Base-by-base conservation (phyloP, 2,797 vertebrate genomes). In the Hydrolagus colliei region DNA sequence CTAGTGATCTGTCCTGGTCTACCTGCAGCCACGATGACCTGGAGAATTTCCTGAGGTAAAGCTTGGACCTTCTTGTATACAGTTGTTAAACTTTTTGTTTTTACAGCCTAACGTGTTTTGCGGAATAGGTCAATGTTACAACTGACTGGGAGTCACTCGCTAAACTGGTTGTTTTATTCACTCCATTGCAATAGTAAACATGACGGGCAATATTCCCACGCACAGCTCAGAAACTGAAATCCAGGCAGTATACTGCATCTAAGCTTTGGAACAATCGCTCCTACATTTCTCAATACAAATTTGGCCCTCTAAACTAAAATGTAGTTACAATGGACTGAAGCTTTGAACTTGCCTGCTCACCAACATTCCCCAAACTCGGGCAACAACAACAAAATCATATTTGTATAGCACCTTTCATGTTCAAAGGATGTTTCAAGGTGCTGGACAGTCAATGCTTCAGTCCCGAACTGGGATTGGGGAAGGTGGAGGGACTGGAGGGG, bases 1-100 rank as follows among this genome's bases (percentile, higher is more conserved):
- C 97, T 89, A 98, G 97, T 6, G 97, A 98, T 90, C 94, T 99
- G 13, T 96, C 96, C 73, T 99, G 98, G 98, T 99, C 98, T 22
- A 93, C 96, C 73, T 99, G 97, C 91, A 99, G 97, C 89, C 95
- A 95, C 0, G 95, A 96, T 0, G 97, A 98, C 92, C 93, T 99
- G 35, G 96, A 98, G 88, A 97, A 95, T 88, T 99, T 99, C 91
- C 94, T 99, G 87, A 97, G 96, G 98, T 99, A 91, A 95, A 93
- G 88, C 82, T 2, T 65, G 52, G 10, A 18, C 2, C 22, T 20
- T 71, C 32, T 10, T 16, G 62, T 79, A 71, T 52, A 52, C 41
- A 52, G 35, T 11, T 84, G 79, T 9, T 52, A 52, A 67, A 9
- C n/a, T 84, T 20, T 84, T 6, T 27, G 41, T 14, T 52, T 84